phyloP scores from a whole-genome alignment of 1,140 invertebrate genomes.

The Chironomus striatipennis region DNA sequence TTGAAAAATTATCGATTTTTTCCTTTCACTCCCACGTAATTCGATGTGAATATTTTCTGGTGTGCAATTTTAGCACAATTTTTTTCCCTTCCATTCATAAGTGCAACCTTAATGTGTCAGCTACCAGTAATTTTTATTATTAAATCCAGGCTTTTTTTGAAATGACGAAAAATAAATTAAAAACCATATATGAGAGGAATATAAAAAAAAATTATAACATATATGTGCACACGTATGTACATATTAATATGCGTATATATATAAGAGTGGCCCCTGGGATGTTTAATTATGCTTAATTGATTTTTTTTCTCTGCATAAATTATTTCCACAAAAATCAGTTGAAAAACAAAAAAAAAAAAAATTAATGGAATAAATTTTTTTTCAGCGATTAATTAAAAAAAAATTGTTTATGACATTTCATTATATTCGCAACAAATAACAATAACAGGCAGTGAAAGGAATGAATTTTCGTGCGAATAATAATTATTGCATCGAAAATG shows the following conservation, averaged over 20 bases:
- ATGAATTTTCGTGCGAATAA: too few relatives aligned
- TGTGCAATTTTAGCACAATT: background rate
- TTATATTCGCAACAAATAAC: background rate
- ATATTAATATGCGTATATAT: background rate
- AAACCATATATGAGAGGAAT: background rate
- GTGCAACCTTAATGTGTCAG: slow-evolving; percentile 12
- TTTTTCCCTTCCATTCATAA: background rate
- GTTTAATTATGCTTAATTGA: slow-evolving; percentile 20
- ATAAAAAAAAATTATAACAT: background rate
- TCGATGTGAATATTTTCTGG: too few relatives aligned
- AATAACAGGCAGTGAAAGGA: too few relatives aligned
- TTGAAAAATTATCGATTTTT: background rate
- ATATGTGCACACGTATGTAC: background rate
- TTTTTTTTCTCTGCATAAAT: slow-evolving; percentile 19
- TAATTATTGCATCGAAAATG: too few relatives aligned
- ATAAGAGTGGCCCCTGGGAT: background rate
- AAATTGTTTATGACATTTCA: slow-evolving; percentile 2
- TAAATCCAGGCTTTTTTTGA: slow-evolving; percentile 16
- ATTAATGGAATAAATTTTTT: background rate
- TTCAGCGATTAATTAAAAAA: slow-evolving; percentile 1
- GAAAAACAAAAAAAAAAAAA: slow-evolving; percentile 5
- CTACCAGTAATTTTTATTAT: slow-evolving; percentile 14
- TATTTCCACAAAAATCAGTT: slow-evolving; percentile 13
- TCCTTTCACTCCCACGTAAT: too few relatives aligned
- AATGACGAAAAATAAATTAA: slow-evolving; percentile 20